Conservation (phyloP, 2,113 vertebrate species). For the Gnathonemus longibarbis region DNA sequence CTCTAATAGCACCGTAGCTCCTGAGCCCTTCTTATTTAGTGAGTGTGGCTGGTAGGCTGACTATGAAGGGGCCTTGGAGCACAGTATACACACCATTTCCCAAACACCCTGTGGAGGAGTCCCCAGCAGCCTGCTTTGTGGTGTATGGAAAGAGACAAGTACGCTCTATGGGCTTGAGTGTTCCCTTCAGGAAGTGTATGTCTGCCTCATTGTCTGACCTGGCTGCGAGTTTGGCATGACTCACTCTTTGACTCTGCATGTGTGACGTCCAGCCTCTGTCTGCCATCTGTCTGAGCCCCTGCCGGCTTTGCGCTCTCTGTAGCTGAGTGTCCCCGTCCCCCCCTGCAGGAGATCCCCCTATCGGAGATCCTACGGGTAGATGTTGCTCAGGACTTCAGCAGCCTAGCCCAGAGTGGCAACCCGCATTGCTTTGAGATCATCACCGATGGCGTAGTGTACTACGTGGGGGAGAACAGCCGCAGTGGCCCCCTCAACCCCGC, state of each 20-base stretch:
- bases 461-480: slow-evolving; percentile 87
- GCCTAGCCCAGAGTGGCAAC: slow-evolving; percentile 78
- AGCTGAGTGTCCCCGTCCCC: slow-evolving; percentile 45
- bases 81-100: slow-evolving; percentile 27
- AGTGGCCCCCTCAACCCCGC: slow-evolving; percentile 75
- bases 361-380: slow-evolving; percentile 97
- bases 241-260: not conserved
- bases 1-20: slow-evolving; percentile 31
- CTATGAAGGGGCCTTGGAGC: slow-evolving; percentile 36
- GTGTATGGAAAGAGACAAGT: not conserved
- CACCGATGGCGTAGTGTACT: slow-evolving; percentile 94
- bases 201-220: not conserved
- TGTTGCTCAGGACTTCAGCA: slow-evolving; percentile 75
- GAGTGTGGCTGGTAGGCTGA: slow-evolving; percentile 33
- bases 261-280: not conserved
- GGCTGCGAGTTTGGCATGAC: not conserved
- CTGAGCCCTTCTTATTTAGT: not conserved
- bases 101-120: not conserved
- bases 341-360: slow-evolving; percentile 86
- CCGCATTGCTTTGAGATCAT: slow-evolving; percentile 98
- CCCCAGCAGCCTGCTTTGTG: not conserved
- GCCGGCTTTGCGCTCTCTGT: not conserved
- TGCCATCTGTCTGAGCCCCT: not conserved
- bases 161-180: not conserved
- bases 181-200: not conserved